Evolutionary conservation across 1,140 invertebrate genomes (phyloP).

Genomic region (Drosophila sucinea): DNA sequence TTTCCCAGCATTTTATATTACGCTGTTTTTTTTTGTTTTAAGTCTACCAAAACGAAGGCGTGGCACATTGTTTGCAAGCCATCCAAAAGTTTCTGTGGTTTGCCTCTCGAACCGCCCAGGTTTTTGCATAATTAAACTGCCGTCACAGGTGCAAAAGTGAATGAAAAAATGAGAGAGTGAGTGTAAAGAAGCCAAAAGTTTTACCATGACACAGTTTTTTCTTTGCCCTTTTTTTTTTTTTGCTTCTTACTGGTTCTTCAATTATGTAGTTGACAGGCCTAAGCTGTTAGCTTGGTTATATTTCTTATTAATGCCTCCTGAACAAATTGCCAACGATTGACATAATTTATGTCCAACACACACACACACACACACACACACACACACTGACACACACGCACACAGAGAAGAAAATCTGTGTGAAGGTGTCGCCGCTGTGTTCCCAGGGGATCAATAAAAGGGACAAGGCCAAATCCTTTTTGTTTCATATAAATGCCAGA

Average conservation of each 20-base stretch:
- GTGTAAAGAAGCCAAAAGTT: slow-evolving; percentile 23
- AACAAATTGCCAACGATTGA: slow-evolving; percentile 73
- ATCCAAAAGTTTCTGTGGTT: slow-evolving; percentile 42
- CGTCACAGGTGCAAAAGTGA: slow-evolving; percentile 50
- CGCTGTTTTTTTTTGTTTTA: slow-evolving; percentile 19
- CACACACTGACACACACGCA: neutral
- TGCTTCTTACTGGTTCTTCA: slow-evolving; percentile 53
- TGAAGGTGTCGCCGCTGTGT: slow-evolving; percentile 29
- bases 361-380: slow-evolving; percentile 5
- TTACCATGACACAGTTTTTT: slow-evolving; percentile 60
- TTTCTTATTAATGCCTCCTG: slow-evolving; percentile 54
- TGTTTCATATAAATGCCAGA: slow-evolving; percentile 31
- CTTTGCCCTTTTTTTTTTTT: slow-evolving; percentile 40
- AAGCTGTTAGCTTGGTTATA: slow-evolving; percentile 26
- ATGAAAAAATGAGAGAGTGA: slow-evolving; percentile 20
- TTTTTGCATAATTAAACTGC: slow-evolving; percentile 70
- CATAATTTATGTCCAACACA: slow-evolving; percentile 73
- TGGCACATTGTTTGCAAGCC: slow-evolving; percentile 46
- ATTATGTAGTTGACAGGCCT: slow-evolving; percentile 65
- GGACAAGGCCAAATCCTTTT: slow-evolving; percentile 66
- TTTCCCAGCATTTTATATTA: slow-evolving; percentile 58
- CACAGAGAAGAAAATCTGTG: neutral
- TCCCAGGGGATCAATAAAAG: slow-evolving; percentile 70
- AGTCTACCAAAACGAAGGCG: slow-evolving; percentile 26
- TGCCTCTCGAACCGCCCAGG: slow-evolving; percentile 27